Evolutionary conservation across 2,888 invertebrate species (phyloP).

Genomic region (Spodoptera littoralis): DNA sequence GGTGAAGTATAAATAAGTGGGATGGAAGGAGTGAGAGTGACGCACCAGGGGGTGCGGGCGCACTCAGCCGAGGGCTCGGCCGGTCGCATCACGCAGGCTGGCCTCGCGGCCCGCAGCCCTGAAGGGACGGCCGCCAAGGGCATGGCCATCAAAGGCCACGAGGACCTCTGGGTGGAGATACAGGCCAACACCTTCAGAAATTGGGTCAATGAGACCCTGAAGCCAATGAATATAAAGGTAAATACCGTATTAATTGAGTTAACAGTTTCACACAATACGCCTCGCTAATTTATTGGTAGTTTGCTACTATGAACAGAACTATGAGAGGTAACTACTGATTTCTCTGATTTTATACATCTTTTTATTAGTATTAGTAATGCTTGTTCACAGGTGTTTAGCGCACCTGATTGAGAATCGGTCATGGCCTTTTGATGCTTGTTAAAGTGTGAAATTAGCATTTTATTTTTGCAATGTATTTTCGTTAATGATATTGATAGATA

Average conservation of each 20-base stretch:
- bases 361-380: slow-evolving; percentile 9
- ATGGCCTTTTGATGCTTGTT: slow-evolving; percentile 3
- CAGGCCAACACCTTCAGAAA: slow-evolving; percentile 98
- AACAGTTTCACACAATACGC: slow-evolving; percentile 22
- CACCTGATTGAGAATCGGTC: slow-evolving; percentile 1
- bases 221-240: slow-evolving; percentile 91
- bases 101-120: slow-evolving; percentile 96
- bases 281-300: slow-evolving; percentile 17
- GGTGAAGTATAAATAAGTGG: slow-evolving; percentile 57
- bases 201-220: slow-evolving; percentile 98
- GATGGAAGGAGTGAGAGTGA: slow-evolving; percentile 88
- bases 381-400: background rate
- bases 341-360: slow-evolving; percentile 9
- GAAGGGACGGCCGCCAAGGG: slow-evolving; percentile 98
- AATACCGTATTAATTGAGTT: slow-evolving; percentile 49
- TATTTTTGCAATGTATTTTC: too few species aligned
- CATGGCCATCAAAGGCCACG: slow-evolving; percentile 98
- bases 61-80: slow-evolving; percentile 89
- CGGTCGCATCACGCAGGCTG: slow-evolving; percentile 92
- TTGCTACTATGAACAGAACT: slow-evolving; percentile 13
- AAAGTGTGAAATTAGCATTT: background rate
- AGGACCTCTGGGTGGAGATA: slow-evolving; percentile 98
- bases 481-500: too few species aligned
- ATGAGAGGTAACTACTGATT: slow-evolving; percentile 12
- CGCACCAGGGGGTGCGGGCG: slow-evolving; percentile 88